Conservation (phyloP, 2,797 vertebrate species). For the Morelia viridis region DNA sequence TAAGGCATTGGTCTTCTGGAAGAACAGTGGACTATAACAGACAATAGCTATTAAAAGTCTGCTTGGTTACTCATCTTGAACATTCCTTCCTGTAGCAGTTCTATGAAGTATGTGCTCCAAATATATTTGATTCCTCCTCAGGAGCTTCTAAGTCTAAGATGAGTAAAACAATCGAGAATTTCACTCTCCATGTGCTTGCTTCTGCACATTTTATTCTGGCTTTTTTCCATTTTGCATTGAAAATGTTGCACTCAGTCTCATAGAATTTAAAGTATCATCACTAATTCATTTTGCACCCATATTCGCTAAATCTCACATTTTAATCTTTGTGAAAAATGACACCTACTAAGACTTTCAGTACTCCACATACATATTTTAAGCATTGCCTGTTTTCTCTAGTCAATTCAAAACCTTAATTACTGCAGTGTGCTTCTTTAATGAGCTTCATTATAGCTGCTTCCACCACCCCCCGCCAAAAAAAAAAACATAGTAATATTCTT, state of each 20-base stretch:
- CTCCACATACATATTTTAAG: slow-evolving; percentile 20
- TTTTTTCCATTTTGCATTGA: not conserved
- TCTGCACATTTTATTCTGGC: not conserved
- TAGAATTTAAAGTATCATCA: slow-evolving; percentile 13
- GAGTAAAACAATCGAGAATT: not conserved
- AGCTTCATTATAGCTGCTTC: not conserved
- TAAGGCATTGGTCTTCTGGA: not conserved
- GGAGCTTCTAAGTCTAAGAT: slow-evolving; percentile 22
- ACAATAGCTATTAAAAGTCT: not conserved
- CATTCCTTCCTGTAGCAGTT: slow-evolving; percentile 16
- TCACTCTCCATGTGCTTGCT: slow-evolving; percentile 1
- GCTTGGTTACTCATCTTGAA: slow-evolving; percentile 37
- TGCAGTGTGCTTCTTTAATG: slow-evolving; percentile 9
- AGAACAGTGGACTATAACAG: slow-evolving; percentile 7
- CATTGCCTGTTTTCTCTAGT: slow-evolving; percentile 13
- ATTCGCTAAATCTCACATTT: slow-evolving; percentile 13
- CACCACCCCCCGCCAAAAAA: not conserved
- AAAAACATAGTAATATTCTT: not conserved
- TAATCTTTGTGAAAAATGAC: not conserved
- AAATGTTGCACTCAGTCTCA: not conserved
- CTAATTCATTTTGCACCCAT: not conserved
- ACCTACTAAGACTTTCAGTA: slow-evolving; percentile 29
- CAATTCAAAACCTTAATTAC: slow-evolving; percentile 18
- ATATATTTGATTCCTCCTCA: slow-evolving; percentile 32
- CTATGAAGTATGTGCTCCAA: slow-evolving; percentile 11